Evolutionary conservation across 2,113 vertebrate species (phyloP).

Genomic region (Corvus moneduloides): DNA sequence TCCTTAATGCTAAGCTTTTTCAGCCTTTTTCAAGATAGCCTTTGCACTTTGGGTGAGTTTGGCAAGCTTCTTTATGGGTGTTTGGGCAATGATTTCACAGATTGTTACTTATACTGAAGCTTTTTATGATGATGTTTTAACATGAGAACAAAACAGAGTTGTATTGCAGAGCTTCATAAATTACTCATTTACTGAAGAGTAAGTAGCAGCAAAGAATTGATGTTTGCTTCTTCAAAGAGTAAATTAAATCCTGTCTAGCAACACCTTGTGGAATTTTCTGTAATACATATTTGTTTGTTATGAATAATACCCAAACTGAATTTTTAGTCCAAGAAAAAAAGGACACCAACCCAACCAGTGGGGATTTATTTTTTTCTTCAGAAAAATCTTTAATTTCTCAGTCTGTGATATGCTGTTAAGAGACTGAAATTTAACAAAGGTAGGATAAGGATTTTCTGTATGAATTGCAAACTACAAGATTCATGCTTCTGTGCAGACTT

Average conservation of each 20-base stretch:
- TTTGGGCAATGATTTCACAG: neutral
- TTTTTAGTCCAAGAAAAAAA: neutral
- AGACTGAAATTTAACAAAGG: neutral
- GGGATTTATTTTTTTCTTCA: neutral
- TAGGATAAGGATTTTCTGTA: neutral
- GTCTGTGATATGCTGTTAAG: fast-evolving
- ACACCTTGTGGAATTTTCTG: neutral
- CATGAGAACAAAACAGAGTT: neutral
- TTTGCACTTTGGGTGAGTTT: neutral
- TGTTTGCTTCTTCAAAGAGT: neutral
- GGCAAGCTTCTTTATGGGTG: neutral
- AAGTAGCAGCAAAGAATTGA: neutral
- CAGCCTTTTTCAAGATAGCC: neutral
- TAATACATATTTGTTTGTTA: neutral
- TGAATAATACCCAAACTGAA: neutral
- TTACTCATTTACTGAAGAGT: neutral
- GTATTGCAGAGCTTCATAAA: neutral
- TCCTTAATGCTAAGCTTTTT: neutral
- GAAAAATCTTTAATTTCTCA: neutral
- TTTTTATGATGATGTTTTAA: neutral
- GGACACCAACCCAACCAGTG: neutral
- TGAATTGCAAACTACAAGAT: neutral
- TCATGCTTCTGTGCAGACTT: neutral
- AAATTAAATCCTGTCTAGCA: neutral
- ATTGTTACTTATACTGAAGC: neutral